Evolutionary conservation across 2,888 invertebrate species (phyloP).

Genomic region (Xanthorhoe spadicearia): DNA sequence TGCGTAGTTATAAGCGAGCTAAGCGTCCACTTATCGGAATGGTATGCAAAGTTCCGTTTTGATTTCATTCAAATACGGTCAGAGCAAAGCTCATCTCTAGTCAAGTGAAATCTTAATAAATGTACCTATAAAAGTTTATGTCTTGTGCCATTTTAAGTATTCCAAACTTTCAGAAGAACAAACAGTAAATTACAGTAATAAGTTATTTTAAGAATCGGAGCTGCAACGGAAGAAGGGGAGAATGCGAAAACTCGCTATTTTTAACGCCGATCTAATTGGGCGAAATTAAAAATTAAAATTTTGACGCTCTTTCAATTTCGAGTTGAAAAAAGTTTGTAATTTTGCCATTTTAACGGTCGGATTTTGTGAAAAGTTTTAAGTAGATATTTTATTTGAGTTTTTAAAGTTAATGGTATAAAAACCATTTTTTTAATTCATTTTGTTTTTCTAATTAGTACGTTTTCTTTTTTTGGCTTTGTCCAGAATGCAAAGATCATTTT

Average conservation of each 20-base stretch:
- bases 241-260: constrained; percentile 43
- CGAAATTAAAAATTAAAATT: constrained; percentile 41
- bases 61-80: no score
- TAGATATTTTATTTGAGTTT: constrained; percentile 2
- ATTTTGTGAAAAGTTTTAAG: constrained; percentile 21
- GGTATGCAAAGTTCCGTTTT: no score
- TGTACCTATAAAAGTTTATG: constrained; percentile 12
- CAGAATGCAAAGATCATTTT: no score
- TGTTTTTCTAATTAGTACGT: not conserved
- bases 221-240: constrained; percentile 56
- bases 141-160: constrained; percentile 45
- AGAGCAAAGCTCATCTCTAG: no score
- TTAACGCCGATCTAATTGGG: constrained; percentile 43
- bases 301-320: constrained; percentile 40
- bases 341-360: constrained; percentile 32
- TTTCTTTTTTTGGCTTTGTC: no score
- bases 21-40: no score
- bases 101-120: no score
- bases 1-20: no score
- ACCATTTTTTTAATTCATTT: not conserved
- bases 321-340: constrained; percentile 27
- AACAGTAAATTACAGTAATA: constrained; percentile 75
- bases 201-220: constrained; percentile 75
- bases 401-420: not conserved
- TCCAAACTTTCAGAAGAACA: constrained; percentile 62